Evolutionary conservation across 2,888 invertebrate species (phyloP), one percentile per base, ranked within the genome.

Genomic region (Ophion ellenae): DNA sequence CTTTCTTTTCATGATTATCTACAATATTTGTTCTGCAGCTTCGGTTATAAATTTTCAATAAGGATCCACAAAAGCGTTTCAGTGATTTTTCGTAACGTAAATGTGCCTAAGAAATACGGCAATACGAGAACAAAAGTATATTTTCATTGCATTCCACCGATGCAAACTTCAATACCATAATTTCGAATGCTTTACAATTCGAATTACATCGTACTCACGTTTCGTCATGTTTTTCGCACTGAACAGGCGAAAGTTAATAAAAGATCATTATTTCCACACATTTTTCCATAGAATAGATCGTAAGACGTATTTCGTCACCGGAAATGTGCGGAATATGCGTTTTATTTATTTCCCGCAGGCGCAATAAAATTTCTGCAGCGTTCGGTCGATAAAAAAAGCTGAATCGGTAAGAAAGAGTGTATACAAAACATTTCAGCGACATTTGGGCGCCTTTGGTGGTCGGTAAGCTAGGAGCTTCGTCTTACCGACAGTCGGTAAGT

Each of bases 401-500:
- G 40, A 40, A 40, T 40, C 40, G 40, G 40, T 40, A 40, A 40
- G 0, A 11, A 69, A 61, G 67, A 20, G 61, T 10, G 61, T 9
- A 28, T 64, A 14, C 4, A 32, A 17, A 32, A 14, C 17, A 17
- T 17, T 64, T 17, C 3, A 0, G 14, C 24, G 11, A 17, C 7
- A 32, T 53, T 70, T 28, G 28, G 17, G 45, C 28, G 28, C 0
- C 14, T 14, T 9, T 24, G 7, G 0, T 40, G 3, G 32, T 11
- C 2, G 17, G 53, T 9, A 53, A 17, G 36, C n/a, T n/a, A 36
- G 20, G 20, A 47, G 40, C 11, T 2, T 1, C 10, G 11, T 11
- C 10, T 40, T 73, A 20, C 59, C 57, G 57, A 53, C 53, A 9
- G 61, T 77, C 69, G 36, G 17, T 57, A 80, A 53, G 40, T 17